Conservation (phyloP, 2,797 vertebrate genomes). For the Halcyon smyrnensis region DNA sequence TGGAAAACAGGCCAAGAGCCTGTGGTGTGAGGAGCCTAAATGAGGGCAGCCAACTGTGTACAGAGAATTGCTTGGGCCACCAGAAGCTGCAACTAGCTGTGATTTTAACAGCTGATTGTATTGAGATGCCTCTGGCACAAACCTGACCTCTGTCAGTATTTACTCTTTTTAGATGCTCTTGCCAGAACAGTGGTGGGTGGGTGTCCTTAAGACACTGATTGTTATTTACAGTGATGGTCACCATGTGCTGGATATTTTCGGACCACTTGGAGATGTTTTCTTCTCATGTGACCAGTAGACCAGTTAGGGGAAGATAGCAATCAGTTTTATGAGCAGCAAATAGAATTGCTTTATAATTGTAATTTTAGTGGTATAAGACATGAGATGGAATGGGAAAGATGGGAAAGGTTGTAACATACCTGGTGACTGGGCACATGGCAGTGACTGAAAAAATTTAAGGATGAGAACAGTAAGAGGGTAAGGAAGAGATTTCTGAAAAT, state of each 20-base stretch:
- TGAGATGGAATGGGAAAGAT: not conserved
- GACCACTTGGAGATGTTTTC: not conserved
- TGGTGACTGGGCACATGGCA: not conserved
- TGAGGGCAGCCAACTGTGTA: not conserved
- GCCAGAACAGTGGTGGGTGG: not conserved
- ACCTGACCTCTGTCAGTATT: not conserved
- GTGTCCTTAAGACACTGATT: not conserved
- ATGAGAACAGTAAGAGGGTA: not conserved
- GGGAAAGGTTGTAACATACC: not conserved
- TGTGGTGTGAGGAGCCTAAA: not conserved
- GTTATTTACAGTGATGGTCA: not conserved
- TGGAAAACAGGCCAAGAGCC: not conserved
- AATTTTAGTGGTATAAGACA: not conserved
- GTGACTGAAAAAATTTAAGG: not conserved
- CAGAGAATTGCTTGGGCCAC: not conserved
- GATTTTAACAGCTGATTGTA: not conserved
- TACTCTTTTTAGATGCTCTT: not conserved
- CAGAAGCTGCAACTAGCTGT: not conserved
- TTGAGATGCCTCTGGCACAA: not conserved
- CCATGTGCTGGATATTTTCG: not conserved
- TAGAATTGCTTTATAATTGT: not conserved
- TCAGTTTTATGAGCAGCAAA: not conserved
- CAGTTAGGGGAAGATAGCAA: not conserved
- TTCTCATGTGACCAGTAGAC: rapidly evolving
- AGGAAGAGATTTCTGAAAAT: not conserved